Evolutionary conservation across 2,797 vertebrate species (phyloP), one percentile per base, ranked within the genome.

Genomic region (Manis pentadactyla): DNA sequence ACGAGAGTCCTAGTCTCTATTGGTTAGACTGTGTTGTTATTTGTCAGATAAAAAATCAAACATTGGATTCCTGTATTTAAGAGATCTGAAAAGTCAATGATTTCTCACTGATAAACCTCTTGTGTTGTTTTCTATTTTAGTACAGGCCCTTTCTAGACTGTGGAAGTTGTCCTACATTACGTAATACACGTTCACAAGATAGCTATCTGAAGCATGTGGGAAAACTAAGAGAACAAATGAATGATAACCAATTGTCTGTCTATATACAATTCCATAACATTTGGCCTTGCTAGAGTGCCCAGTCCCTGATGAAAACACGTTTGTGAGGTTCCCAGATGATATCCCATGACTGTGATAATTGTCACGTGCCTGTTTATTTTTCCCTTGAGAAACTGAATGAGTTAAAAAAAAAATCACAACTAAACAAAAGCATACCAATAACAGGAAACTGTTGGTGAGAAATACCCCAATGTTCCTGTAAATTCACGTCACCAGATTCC

Each of bases 401-500:
- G 98, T 98, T 90, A 98, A 99, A 91, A 99, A 99, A 98, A 97
- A 98, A 99, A 99, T 99, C 98, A 98, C 98, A 98, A 99, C 99
- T 98, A 99, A 99, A 99, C 99, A 99, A 99, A 99, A 99, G 99
- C 98, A 99, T 98, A 98, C 99, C 99, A 99, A 99, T 99, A 99
- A 99, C 99, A 99, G 99, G 99, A 99, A 99, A 99, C 99, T 98
- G 98, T 99, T 99, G 99, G 99, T 99, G 99, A 99, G 99, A 99
- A 99, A 99, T 99, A 99, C 99, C 99, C 99, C 97, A 99, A 99
- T 99, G 99, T 99, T 99, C 99, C 99, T 99, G 99, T 99, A 99
- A 98, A 99, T 99, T 98, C 99, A 99, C 99, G 99, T 99, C 99
- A 99, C 99, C 98, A 98, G 99, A 98, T 98, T 99, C 99, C 98